phyloP scores from a whole-genome alignment of 2,113 vertebrate genomes.

The Cavia porcellus region DNA sequence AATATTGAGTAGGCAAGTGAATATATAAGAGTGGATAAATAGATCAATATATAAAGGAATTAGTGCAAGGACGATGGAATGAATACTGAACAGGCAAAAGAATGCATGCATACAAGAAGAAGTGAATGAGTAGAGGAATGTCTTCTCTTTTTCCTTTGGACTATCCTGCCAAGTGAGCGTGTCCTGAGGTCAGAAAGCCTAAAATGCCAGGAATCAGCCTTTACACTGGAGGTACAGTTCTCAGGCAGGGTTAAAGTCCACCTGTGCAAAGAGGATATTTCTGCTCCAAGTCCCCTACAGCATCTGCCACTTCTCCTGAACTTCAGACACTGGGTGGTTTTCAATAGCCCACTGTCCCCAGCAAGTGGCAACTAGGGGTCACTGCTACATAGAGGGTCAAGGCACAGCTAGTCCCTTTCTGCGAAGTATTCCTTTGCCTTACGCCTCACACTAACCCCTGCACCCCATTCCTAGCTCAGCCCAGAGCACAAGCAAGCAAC shows the following conservation, averaged over 20 bases:
- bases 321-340: not conserved
- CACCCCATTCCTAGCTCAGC: not conserved
- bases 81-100: not conserved
- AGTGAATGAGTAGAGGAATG: not conserved
- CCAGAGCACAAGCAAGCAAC: slow-evolving; percentile 18
- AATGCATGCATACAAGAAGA: not conserved
- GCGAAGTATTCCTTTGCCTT: not conserved
- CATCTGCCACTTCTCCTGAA: not conserved
- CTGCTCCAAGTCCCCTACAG: not conserved
- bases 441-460: not conserved
- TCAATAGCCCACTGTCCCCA: not conserved
- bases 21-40: not conserved
- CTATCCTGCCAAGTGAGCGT: not conserved
- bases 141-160: not conserved
- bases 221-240: not conserved
- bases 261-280: not conserved
- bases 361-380: not conserved
- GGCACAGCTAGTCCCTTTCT: not conserved
- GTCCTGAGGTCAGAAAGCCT: not conserved
- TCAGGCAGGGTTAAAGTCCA: not conserved
- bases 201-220: not conserved
- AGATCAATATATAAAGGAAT: not conserved
- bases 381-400: not conserved
- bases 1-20: not conserved
- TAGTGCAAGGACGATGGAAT: not conserved